Conservation (phyloP, 2,113 vertebrate genomes). For the Forbesichthys agassizii region DNA sequence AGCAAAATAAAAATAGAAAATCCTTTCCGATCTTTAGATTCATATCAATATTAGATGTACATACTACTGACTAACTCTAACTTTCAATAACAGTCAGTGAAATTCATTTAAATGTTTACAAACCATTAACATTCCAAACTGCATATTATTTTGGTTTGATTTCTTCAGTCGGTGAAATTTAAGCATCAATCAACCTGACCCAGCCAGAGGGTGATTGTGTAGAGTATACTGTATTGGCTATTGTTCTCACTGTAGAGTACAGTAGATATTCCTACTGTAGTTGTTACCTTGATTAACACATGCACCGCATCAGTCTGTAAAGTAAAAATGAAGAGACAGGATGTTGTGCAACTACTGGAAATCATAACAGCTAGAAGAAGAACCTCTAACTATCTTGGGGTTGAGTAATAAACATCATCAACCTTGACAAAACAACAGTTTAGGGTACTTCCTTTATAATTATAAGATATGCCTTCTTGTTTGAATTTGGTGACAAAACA, state of each 20-base stretch:
- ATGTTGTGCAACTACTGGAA: conserved; percentile 19
- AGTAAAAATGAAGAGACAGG: background rate
- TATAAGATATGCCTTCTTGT: no score
- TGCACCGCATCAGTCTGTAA: background rate
- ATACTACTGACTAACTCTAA: no score
- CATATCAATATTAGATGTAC: no score
- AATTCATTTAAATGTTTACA: background rate
- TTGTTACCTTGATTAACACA: background rate
- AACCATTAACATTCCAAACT: background rate
- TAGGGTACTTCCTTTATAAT: background rate
- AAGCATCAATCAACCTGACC: background rate
- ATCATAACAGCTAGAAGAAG: conserved; percentile 32
- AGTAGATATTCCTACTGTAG: background rate
- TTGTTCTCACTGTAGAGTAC: background rate
- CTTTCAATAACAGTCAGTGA: no score
- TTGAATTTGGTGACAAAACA: no score
- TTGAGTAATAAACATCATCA: conserved; percentile 28
- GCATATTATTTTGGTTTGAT: background rate
- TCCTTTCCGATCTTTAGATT: no score
- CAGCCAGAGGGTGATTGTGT: background rate
- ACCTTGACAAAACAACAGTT: conserved; percentile 13
- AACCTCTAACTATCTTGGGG: conserved; percentile 11
- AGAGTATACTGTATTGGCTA: background rate
- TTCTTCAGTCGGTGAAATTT: background rate
- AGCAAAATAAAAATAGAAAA: no score